Evolutionary conservation across 2,113 vertebrate species (phyloP), one percentile per base, ranked within the genome.

Genomic region (Clinocottus analis): DNA sequence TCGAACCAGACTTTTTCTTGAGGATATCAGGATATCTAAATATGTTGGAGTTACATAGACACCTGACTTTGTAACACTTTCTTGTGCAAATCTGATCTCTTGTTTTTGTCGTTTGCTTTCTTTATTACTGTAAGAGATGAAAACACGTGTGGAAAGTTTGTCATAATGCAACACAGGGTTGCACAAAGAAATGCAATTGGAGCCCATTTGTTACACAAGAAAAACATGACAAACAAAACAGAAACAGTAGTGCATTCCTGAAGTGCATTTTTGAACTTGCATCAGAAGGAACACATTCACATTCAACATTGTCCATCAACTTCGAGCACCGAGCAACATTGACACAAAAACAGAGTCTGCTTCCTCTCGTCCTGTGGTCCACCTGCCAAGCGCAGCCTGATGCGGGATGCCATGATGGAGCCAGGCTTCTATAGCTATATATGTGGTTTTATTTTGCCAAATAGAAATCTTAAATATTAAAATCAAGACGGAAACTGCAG

Each of bases 401-500:
- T n/a, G n/a, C n/a, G n/a, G n/a, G n/a, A n/a, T n/a, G 49, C n/a
- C 21, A 23, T 4, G n/a, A 53, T 53, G 49, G 49, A 51, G 49
- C 49, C 49, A 51, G 49, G 49, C n/a, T 2, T 51, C 49, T n/a
- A 51, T 51, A 10, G 21, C 8, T 47, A 7, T 5, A 39, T 45
- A 43, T 43, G 41, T 43, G 41, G 3, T 12, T 12, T 17, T 19
- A 17, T 1, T 17, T 8, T 19, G 11, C 53, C 53, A 27, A 56
- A 56, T 12, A 5, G 21, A 19, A 47, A 47, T 7, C 16, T 47
- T 19, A 49, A 49, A 49, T 37, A 7, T 58, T 1, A 3, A 8
- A 19, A 58, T 58, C 27, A 13, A 56, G 53, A 56, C 7, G 10
- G 59, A 74, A 76, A 65, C 53, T 73, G 58, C 53, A 67, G n/a